Evolutionary conservation across 2,888 invertebrate species (phyloP).

Genomic region (Tridacna gigas): DNA sequence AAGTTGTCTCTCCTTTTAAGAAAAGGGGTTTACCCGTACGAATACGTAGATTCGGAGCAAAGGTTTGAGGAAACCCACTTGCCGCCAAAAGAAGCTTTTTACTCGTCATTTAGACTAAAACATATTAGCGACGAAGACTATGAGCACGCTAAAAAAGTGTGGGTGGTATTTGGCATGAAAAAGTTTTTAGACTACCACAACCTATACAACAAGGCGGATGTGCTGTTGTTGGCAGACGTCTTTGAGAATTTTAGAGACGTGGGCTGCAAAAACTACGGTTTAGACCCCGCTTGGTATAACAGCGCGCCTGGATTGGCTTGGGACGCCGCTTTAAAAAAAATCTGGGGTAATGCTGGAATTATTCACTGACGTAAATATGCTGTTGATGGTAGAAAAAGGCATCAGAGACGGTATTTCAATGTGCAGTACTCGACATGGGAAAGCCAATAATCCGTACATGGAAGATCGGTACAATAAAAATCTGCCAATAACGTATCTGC

Average conservation of each 20-base stretch:
- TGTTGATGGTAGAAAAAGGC: constrained; percentile 65
- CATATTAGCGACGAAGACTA: constrained; percentile 21
- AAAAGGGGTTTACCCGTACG: too few relatives aligned
- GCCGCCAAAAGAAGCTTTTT: too few relatives aligned
- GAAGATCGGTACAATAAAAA: too few relatives aligned
- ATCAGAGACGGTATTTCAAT: constrained; percentile 59
- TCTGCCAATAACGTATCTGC: too few relatives aligned
- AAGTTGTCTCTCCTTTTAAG: too few relatives aligned
- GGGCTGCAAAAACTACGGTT: constrained; percentile 3
- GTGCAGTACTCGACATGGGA: too few relatives aligned
- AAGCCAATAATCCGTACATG: too few relatives aligned
- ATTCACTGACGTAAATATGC: constrained; percentile 72
- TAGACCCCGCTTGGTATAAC: constrained; percentile 30
- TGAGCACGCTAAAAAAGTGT: constrained; percentile 63
- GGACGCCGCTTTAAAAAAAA: constrained; percentile 71
- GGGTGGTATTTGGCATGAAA: not conserved
- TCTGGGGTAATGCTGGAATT: constrained; percentile 71
- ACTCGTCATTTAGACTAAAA: constrained; percentile 15
- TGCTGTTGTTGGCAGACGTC: constrained; percentile 69
- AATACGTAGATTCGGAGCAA: too few relatives aligned
- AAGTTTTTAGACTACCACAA: constrained; percentile 16
- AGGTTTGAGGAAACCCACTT: too few relatives aligned
- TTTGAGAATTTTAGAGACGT: constrained; percentile 71
- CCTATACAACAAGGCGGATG: constrained; percentile 1
- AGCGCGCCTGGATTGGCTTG: constrained; percentile 36